Evolutionary conservation across 2,888 invertebrate species (phyloP).

Genomic region (Aphrophora alni): DNA sequence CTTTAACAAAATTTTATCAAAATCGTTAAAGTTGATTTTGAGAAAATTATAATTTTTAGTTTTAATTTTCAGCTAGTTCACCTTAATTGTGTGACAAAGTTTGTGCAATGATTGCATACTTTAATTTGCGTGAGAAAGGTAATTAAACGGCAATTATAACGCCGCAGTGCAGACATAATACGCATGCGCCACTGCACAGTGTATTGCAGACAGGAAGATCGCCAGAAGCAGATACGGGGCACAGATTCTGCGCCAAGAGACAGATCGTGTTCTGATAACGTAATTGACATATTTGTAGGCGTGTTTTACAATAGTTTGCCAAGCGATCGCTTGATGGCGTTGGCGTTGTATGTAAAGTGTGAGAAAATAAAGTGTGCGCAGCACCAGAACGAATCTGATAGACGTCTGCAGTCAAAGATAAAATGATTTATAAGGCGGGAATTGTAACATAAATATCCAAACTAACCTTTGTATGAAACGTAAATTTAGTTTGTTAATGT

Average conservation of each 20-base stretch:
- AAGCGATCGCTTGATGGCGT: not conserved
- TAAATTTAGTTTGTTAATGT: too few species aligned
- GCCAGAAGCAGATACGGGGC: not conserved
- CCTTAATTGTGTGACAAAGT: too few species aligned
- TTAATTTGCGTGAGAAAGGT: not conserved
- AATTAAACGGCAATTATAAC: not conserved
- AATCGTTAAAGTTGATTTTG: too few species aligned
- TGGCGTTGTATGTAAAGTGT: not conserved
- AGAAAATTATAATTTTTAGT: too few species aligned
- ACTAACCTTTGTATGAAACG: too few species aligned
- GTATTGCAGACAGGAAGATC: not conserved
- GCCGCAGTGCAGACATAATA: not conserved
- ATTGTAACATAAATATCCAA: too few species aligned
- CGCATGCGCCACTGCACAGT: not conserved
- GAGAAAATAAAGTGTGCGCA: not conserved
- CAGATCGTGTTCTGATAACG: not conserved
- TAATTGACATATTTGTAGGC: not conserved
- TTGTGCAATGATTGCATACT: not conserved
- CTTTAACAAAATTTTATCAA: too few species aligned
- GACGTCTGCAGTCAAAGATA: too few species aligned
- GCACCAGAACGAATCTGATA: too few species aligned
- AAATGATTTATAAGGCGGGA: too few species aligned
- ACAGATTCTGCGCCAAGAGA: not conserved
- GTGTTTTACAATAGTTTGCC: not conserved
- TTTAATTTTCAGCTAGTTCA: too few species aligned